phyloP scores from a whole-genome alignment of 2,888 invertebrate genomes.

The Hydraecia micacea region DNA sequence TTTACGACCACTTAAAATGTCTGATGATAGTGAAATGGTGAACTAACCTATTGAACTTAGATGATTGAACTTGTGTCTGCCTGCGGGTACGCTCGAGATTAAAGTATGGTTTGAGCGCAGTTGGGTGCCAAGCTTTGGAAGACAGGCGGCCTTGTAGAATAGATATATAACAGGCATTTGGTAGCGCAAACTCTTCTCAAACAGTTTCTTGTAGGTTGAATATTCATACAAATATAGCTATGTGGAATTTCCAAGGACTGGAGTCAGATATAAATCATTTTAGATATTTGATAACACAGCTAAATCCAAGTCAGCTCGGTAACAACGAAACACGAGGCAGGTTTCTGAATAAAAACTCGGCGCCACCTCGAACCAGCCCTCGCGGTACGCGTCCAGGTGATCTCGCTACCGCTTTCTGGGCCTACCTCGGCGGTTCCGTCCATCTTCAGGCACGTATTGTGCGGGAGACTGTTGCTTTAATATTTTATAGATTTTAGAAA shows the following conservation, averaged over 20 bases:
- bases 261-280: not conserved
- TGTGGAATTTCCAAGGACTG: too few relatives aligned
- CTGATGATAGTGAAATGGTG: conserved; percentile 53
- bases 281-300: not conserved
- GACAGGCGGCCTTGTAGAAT: not conserved
- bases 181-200: not conserved
- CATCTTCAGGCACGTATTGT: not conserved
- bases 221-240: not conserved
- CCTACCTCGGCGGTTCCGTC: not conserved
- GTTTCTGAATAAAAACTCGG: not conserved
- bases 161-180: not conserved
- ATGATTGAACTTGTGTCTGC: conserved; percentile 17
- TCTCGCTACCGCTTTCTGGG: not conserved
- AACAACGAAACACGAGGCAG: not conserved
- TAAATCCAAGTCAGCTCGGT: not conserved
- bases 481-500: not conserved
- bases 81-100: conserved; percentile 6
- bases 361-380: not conserved
- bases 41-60: conserved; percentile 58
- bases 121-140: not conserved
- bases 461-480: not conserved
- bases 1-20: conserved; percentile 56
- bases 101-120: not conserved
- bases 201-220: not conserved
- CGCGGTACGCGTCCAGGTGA: not conserved